Conservation (phyloP, 2,797 vertebrate genomes). For the Amazona ochrocephala region DNA sequence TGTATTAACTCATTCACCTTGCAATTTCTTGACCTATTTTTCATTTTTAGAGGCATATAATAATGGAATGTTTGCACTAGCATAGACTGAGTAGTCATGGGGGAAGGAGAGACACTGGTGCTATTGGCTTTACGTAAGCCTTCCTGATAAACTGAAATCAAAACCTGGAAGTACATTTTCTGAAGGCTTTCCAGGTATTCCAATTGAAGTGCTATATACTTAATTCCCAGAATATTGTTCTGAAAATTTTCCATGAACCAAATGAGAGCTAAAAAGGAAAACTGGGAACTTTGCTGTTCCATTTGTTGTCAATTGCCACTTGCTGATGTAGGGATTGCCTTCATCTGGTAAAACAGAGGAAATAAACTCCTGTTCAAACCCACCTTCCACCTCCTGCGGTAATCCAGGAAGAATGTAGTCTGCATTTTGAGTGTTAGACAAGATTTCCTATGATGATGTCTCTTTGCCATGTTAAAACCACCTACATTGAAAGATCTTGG, state of each 20-base stretch:
- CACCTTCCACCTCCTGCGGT: background rate
- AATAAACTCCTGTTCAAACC: background rate
- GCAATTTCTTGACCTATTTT: conserved; percentile 45
- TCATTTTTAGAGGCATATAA: conserved; percentile 25
- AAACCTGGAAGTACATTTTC: background rate
- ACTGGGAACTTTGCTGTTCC: background rate
- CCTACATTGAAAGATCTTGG: background rate
- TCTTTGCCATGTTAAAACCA: background rate
- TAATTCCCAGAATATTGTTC: background rate
- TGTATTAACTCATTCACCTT: conserved; percentile 40
- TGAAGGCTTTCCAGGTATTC: background rate
- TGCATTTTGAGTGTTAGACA: background rate
- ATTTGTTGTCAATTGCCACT: background rate
- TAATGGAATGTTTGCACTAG: background rate
- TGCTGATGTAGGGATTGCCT: background rate
- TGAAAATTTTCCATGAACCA: background rate
- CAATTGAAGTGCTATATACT: background rate
- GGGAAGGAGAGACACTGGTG: background rate
- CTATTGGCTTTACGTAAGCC: background rate
- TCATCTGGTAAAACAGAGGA: background rate
- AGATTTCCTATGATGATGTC: background rate
- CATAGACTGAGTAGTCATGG: background rate
- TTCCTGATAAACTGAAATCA: background rate
- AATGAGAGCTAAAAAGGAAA: background rate
- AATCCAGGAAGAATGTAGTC: background rate